A percentile compares a stretch with the other conserved stretches of the same genome.
Conservation (phyloP, 2,113 vertebrate species). For the Sus scrofa region DNA sequence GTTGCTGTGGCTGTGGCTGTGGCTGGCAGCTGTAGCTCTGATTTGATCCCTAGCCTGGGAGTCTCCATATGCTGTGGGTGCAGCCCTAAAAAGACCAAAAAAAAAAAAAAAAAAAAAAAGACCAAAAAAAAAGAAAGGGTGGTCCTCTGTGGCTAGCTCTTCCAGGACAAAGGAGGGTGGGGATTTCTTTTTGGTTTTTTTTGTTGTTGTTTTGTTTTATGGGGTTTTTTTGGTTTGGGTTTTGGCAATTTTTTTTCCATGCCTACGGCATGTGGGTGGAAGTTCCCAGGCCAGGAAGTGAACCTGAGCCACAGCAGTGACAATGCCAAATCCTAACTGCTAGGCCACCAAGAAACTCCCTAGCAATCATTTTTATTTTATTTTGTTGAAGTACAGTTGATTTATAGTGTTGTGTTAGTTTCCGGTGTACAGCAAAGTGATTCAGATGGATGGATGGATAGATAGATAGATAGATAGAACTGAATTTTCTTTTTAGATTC, state of each 20-base stretch:
- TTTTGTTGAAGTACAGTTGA: neutral
- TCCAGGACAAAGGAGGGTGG: neutral
- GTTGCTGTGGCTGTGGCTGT: too few species aligned
- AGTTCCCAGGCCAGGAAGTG: too few species aligned
- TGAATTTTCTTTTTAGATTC: neutral
- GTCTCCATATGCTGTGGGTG: too few species aligned
- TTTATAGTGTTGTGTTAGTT: neutral
- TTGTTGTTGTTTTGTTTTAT: neutral
- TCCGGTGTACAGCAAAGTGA: neutral
- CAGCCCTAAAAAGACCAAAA: too few species aligned
- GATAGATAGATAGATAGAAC: too few species aligned
- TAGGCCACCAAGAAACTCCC: too few species aligned
- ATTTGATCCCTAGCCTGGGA: too few species aligned
- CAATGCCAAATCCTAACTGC: too few species aligned
- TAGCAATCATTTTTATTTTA: neutral
- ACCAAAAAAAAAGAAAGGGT: neutral
- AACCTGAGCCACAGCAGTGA: too few species aligned
- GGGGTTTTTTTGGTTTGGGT: neutral
- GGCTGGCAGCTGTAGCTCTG: too few species aligned
- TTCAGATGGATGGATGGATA: neutral
- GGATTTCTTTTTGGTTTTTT: neutral
- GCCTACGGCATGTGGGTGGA: too few species aligned
- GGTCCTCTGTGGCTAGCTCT: neutral
- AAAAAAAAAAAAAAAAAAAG: too few species aligned
- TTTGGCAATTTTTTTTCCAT: neutral